phyloP scores from a whole-genome alignment of 2,888 invertebrate species.

The Teinopalpus imperialis region DNA sequence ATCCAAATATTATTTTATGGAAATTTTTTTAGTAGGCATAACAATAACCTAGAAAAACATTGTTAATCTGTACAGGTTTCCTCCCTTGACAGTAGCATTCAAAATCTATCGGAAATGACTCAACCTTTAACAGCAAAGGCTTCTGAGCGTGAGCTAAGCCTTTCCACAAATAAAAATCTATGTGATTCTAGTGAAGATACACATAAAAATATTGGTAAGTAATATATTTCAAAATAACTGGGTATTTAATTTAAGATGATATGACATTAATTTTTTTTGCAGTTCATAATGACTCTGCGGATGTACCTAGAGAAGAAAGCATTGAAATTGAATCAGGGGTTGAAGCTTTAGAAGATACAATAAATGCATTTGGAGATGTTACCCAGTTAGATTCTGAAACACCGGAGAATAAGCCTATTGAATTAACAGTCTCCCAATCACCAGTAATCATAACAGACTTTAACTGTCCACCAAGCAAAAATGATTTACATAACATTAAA shows the following conservation, averaged over 20 bases:
- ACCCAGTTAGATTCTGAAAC: slow-evolving; percentile 38
- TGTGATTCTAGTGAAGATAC: slow-evolving; percentile 74
- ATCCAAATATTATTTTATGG: too few relatives aligned
- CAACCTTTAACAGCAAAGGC: slow-evolving; percentile 72
- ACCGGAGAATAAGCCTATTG: slow-evolving; percentile 36
- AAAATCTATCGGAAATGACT: slow-evolving; percentile 74
- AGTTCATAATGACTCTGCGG: slow-evolving; percentile 54
- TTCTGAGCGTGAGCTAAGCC: slow-evolving; percentile 53
- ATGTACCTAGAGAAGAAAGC: slow-evolving; percentile 48
- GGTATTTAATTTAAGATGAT: neutral
- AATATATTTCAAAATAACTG: neutral
- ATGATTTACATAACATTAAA: slow-evolving; percentile 38
- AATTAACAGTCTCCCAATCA: slow-evolving; percentile 34
- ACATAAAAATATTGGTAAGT: slow-evolving; percentile 69
- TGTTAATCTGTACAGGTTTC: slow-evolving; percentile 57
- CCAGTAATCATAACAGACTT: slow-evolving; percentile 43
- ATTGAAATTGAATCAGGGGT: slow-evolving; percentile 77
- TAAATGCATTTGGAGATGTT: slow-evolving; percentile 59
- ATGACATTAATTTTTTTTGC: too few relatives aligned
- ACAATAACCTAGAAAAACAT: slow-evolving; percentile 10
- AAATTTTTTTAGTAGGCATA: too few relatives aligned
- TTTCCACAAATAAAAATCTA: slow-evolving; percentile 53
- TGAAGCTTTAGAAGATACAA: slow-evolving; percentile 73
- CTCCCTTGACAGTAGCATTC: slow-evolving; percentile 74
- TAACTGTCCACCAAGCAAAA: slow-evolving; percentile 58